Conservation (phyloP, 2,113 vertebrate species). For the Holacanthus passer region DNA sequence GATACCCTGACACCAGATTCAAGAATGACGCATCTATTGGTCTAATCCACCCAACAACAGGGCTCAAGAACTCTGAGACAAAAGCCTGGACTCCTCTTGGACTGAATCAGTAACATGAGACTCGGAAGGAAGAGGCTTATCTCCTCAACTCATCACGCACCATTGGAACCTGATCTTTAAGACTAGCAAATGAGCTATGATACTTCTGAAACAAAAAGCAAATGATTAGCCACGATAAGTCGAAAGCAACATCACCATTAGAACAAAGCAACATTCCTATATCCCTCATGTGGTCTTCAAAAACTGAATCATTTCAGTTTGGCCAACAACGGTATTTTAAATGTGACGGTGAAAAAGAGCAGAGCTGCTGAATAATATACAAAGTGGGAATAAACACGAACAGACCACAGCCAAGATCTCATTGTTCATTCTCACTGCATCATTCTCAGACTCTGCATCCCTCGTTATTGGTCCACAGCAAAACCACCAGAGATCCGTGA, state of each 20-base stretch:
- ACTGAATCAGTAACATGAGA: slow-evolving; percentile 59
- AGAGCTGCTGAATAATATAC: not conserved
- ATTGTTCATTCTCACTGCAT: slow-evolving; percentile 37
- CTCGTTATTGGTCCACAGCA: slow-evolving; percentile 14
- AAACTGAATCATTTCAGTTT: not conserved
- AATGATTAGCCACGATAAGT: not conserved
- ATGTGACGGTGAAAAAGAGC: not conserved
- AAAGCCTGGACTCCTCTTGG: not conserved
- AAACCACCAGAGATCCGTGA: slow-evolving; percentile 43
- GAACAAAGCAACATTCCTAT: not conserved
- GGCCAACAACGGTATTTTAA: accelerated
- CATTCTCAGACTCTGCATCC: not conserved
- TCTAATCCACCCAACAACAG: not conserved
- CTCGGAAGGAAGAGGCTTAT: slow-evolving; percentile 34
- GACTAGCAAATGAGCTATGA: slow-evolving; percentile 8
- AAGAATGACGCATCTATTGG: slow-evolving; percentile 15
- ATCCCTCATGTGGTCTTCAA: not conserved
- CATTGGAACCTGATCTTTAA: slow-evolving; percentile 47
- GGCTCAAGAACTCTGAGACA: slow-evolving; percentile 5
- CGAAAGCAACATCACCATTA: not conserved
- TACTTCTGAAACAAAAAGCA: slow-evolving; percentile 9
- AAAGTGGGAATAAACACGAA: not conserved
- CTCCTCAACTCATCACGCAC: slow-evolving; percentile 41
- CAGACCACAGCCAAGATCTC: slow-evolving; percentile 7
- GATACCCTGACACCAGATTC: slow-evolving; percentile 15